These are phyloP conservation scores for Harpalus rufipes DNA, from an alignment of 2,888 invertebrate genomes.

Conservation along the genomic window DNA sequence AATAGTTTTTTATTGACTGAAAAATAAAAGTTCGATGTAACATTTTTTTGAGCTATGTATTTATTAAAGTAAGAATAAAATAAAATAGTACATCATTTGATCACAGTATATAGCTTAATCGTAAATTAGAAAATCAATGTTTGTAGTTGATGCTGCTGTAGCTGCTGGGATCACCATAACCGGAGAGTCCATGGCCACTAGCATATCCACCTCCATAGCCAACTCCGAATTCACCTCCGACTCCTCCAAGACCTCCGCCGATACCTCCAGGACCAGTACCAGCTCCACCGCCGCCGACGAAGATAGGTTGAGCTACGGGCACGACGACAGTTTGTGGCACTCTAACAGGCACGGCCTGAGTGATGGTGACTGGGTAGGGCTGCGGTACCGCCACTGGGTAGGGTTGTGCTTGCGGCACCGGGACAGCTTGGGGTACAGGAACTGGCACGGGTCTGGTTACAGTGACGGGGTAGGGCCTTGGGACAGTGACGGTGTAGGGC, in stretches of 20 bases:
- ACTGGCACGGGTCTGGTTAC: slow-evolving; percentile 70
- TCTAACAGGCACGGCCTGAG: slow-evolving; percentile 72
- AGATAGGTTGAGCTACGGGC: slow-evolving; percentile 52
- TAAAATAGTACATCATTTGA: neutral
- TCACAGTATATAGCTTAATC: neutral
- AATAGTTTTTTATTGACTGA: neutral
- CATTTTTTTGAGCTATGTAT: neutral
- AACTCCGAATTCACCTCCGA: slow-evolving; percentile 55
- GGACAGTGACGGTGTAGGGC: slow-evolving; percentile 54
- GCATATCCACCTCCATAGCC: slow-evolving; percentile 29
- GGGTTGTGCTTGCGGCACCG: slow-evolving; percentile 78
- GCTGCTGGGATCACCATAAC: neutral
- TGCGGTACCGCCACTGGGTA: slow-evolving; percentile 73
- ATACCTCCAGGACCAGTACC: slow-evolving; percentile 30
- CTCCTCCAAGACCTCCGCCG: slow-evolving; percentile 51
- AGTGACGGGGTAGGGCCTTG: slow-evolving; percentile 54
- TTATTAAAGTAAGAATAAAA: neutral
- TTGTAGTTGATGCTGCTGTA: neutral
- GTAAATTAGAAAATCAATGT: neutral
- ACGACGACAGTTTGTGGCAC: slow-evolving; percentile 68
- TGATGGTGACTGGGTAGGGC: slow-evolving; percentile 71
- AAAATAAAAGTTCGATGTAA: neutral
- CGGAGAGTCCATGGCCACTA: neutral
- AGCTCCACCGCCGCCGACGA: slow-evolving; percentile 40
- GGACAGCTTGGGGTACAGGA: slow-evolving; percentile 72